phyloP scores from a whole-genome alignment of 1,140 invertebrate species.

The Eubasilissa regina region DNA sequence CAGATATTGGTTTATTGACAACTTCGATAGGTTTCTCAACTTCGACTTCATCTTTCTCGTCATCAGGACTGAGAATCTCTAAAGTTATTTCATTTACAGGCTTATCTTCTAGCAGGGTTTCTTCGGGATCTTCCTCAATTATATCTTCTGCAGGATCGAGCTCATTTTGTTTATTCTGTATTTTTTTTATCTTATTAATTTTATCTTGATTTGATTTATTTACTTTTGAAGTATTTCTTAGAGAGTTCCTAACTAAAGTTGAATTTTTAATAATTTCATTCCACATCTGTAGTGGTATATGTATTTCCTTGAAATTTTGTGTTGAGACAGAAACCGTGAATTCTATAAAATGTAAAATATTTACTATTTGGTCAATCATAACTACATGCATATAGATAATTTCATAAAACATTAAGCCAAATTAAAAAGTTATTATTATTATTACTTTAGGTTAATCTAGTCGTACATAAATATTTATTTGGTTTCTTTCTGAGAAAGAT shows the following conservation, averaged over 20 bases:
- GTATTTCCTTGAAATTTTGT: conserved; percentile 57
- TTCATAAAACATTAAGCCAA: neutral
- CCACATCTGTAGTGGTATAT: conserved; percentile 53
- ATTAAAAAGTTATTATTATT: too few relatives aligned
- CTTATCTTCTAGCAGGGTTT: conserved; percentile 2
- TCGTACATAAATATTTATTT: too few relatives aligned
- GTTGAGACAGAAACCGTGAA: conserved; percentile 50
- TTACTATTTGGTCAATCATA: conserved; percentile 16
- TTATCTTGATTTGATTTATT: too few relatives aligned
- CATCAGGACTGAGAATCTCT: conserved; percentile 20
- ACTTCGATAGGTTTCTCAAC: neutral
- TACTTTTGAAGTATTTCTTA: too few relatives aligned
- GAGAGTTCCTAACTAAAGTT: too few relatives aligned
- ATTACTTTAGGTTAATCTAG: too few relatives aligned
- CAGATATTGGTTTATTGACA: neutral
- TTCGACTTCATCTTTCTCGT: conserved; percentile 17
- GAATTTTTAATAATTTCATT: conserved; percentile 46
- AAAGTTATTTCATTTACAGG: conserved; percentile 41
- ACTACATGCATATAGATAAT: neutral
- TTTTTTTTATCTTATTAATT: neutral
- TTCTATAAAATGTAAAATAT: conserved; percentile 45
- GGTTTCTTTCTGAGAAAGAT: too few relatives aligned
- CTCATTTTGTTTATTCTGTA: neutral
- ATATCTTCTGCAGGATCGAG: neutral
- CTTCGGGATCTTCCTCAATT: neutral